These are phyloP conservation scores for Trichosurus vulpecula DNA, from an alignment of 2,797 vertebrate species.

Conservation along the genomic window DNA sequence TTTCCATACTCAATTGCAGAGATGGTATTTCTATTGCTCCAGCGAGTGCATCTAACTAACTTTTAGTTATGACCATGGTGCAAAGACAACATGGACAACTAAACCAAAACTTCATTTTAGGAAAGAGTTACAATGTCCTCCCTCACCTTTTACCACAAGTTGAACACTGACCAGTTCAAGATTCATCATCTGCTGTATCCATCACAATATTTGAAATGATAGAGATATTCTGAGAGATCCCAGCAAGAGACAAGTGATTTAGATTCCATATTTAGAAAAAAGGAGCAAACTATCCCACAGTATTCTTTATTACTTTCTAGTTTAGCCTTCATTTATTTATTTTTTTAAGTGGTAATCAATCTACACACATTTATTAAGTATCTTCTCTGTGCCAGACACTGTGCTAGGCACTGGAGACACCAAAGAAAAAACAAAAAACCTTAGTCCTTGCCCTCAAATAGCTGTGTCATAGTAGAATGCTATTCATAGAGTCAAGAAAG, in stretches of 20 bases:
- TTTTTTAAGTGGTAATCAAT: neutral
- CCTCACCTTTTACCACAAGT: neutral
- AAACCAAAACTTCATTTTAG: neutral
- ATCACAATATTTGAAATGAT: neutral
- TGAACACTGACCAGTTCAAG: neutral
- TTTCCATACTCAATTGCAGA: conserved; percentile 28
- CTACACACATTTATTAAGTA: neutral
- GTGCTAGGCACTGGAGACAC: neutral
- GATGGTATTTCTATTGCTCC: neutral
- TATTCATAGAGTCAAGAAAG: neutral
- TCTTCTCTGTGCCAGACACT: neutral
- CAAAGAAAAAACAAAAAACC: neutral
- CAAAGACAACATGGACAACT: neutral
- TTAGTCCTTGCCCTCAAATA: neutral
- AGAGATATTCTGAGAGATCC: neutral
- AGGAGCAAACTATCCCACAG: conserved; percentile 13
- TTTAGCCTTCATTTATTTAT: neutral
- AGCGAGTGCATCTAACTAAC: neutral
- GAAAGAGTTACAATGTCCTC: neutral
- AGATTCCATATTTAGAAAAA: neutral
- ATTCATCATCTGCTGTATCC: neutral
- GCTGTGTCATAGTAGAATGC: neutral
- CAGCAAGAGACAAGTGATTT: neutral
- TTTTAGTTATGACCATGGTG: neutral
- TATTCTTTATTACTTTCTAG: conserved; percentile 6